These are phyloP conservation scores for Rhingia rostrata DNA, from an alignment of 2,888 invertebrate genomes.

Conservation along the genomic window DNA sequence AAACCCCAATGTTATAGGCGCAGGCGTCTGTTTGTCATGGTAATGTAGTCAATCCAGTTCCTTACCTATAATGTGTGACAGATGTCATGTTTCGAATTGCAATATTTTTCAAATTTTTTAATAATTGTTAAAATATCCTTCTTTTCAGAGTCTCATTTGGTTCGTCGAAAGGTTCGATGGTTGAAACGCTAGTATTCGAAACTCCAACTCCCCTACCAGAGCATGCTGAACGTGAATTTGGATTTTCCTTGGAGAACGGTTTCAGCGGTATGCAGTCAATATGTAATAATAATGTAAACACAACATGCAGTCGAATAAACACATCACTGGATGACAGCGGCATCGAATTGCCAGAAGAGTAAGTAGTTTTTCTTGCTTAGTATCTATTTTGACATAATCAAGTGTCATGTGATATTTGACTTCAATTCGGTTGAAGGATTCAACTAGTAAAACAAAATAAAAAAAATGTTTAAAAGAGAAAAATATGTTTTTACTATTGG, in stretches of 20 bases:
- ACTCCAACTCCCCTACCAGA: slow-evolving; percentile 88
- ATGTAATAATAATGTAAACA: slow-evolving; percentile 63
- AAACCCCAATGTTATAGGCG: too few relatives aligned
- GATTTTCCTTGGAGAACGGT: slow-evolving; percentile 78
- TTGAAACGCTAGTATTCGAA: slow-evolving; percentile 95
- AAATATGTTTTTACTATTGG: too few relatives aligned
- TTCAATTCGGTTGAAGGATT: neutral
- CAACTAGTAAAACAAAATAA: neutral
- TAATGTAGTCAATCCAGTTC: too few relatives aligned
- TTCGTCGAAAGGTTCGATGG: slow-evolving; percentile 97
- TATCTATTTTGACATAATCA: neutral
- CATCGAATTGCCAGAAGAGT: slow-evolving; percentile 83
- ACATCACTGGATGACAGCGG: slow-evolving; percentile 82
- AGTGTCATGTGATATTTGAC: neutral
- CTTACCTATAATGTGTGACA: neutral
- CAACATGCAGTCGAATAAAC: slow-evolving; percentile 80
- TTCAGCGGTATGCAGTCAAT: slow-evolving; percentile 57
- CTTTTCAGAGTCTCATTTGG: slow-evolving; percentile 94
- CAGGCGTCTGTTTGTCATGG: too few relatives aligned
- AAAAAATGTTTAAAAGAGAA: too few relatives aligned
- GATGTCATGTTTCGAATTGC: neutral
- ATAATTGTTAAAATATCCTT: slow-evolving; percentile 47
- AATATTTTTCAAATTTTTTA: neutral
- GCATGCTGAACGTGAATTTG: slow-evolving; percentile 82
- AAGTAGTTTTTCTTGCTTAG: slow-evolving; percentile 75